Evolutionary conservation across 2,113 vertebrate genomes (phyloP).

Genomic region (Agapornis roseicollis): DNA sequence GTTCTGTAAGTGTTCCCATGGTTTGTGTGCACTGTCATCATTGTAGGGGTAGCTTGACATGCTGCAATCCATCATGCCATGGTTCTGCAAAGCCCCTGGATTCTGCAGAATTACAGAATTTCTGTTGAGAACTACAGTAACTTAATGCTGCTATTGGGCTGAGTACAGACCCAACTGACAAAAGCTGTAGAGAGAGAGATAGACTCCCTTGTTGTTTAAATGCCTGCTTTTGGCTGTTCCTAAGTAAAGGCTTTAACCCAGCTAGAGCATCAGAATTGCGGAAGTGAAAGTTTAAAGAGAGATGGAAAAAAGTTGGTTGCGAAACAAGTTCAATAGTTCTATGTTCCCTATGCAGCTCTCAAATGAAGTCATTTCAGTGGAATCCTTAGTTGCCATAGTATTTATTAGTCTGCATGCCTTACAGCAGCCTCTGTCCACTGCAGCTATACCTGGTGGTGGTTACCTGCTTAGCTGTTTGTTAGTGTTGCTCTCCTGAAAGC

Average conservation of each 20-base stretch:
- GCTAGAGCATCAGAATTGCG: neutral
- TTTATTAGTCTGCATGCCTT: neutral
- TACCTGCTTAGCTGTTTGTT: neutral
- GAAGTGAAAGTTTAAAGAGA: neutral
- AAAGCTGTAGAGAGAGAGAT: neutral
- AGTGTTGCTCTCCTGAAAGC: neutral
- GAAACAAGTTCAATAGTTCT: neutral
- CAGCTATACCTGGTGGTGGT: rapidly evolving
- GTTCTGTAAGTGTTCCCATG: rapidly evolving
- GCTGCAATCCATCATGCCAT: neutral
- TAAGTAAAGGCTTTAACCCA: neutral
- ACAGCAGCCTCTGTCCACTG: neutral
- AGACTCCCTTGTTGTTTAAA: neutral
- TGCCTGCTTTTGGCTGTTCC: rapidly evolving
- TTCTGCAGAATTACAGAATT: neutral
- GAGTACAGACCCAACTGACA: neutral
- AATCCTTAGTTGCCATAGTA: neutral
- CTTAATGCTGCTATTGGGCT: neutral
- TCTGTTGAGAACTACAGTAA: neutral
- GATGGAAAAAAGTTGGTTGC: neutral
- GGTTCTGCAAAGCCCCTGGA: neutral
- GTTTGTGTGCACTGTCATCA: neutral
- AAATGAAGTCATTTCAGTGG: neutral
- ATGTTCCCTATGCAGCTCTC: neutral
- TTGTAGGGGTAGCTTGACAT: neutral